Evolutionary conservation across 2,797 vertebrate genomes (phyloP), one percentile per base, ranked within the genome.

Genomic region (Anolis apletophallus): DNA sequence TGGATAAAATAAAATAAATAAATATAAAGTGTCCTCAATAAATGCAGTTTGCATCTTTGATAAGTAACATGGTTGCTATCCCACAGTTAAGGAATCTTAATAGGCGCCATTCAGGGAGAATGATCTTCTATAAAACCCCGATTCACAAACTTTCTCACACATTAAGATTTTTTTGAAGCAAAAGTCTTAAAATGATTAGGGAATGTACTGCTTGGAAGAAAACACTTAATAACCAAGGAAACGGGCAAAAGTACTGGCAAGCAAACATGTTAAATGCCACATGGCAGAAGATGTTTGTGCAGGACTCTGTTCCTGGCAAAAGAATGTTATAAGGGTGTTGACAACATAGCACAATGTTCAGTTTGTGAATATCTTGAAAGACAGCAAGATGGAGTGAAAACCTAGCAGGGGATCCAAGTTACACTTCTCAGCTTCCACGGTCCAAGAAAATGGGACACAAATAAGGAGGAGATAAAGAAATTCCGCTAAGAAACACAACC

Each of bases 171-270:
- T 72, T 40, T 87, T 76, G 34, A 73, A n/a, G 73, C 1, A 69
- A 14, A 88, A 91, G 76, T 88, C 11, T 67, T 16, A 50, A 73
- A 91, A 85, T 64, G 80, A 71, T 54, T 61, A 36, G 64, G 64
- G 64, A 61, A 87, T 0, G 0, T 61, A 90, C 32, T 84, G 81
- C 81, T 87, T 90, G 54, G 75, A 89, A 85, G 36, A 88, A 85
- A 91, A 2, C 9, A 74, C 64, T 86, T 90, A 90, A 67, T 81
- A 91, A 17, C 23, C 4, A 88, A 23, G 32, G 55, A 91, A 32
- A 85, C 81, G n/a, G 75, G 52, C 84, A 80, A 78, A 83, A 74
- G 86, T 1, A 50, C 86, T 89, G 90, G 34, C 85, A 88, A 76
- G 74, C 77, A 85, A 69, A 90, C 79, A 9, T 3, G 16, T 29